A percentile compares a stretch with the other conserved stretches of the same genome.
These are phyloP conservation scores for Elephas maximus DNA, from an alignment of 2,113 vertebrate species.

Conservation along the genomic window DNA sequence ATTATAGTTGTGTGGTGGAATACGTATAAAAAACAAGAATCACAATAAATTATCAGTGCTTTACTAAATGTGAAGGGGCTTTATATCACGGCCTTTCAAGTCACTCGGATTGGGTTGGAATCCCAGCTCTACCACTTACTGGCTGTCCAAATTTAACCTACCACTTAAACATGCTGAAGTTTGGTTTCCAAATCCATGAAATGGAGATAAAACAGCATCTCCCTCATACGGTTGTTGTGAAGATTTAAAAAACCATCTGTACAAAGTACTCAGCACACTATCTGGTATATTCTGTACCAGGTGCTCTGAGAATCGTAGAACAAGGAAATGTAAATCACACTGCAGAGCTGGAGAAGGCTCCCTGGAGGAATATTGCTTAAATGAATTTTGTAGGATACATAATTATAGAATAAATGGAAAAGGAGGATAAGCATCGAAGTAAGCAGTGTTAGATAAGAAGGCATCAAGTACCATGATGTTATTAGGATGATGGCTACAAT, in stretches of 20 bases:
- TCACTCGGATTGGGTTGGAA: background rate
- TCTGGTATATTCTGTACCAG: background rate
- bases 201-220: background rate
- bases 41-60: background rate
- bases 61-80: background rate
- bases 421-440: background rate
- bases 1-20: background rate
- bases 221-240: background rate
- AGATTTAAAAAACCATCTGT: background rate
- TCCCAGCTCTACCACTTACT: background rate
- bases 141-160: background rate
- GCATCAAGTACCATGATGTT: background rate
- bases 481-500: background rate
- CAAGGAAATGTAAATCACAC: background rate
- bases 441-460: background rate
- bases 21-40: background rate
- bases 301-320: background rate
- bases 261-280: background rate
- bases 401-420: background rate
- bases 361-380: background rate
- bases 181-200: background rate
- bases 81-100: background rate
- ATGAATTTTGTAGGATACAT: conserved; percentile 15
- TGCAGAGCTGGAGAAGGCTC: background rate
- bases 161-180: background rate